These are phyloP conservation scores for Forbesichthys papilliferus DNA, from an alignment of 2,113 vertebrate genomes.

Conservation along the genomic window DNA sequence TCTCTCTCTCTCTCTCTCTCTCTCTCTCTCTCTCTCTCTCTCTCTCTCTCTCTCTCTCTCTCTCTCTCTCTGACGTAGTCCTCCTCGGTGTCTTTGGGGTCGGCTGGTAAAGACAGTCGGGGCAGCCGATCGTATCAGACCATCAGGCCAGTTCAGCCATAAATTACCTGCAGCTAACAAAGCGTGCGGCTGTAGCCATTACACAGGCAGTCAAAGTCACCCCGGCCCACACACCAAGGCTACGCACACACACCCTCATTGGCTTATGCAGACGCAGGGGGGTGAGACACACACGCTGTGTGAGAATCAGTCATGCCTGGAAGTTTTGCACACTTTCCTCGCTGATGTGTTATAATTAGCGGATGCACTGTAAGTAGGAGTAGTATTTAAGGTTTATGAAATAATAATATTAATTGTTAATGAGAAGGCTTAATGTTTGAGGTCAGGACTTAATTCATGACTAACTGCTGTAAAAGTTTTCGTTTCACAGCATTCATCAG, in stretches of 20 bases:
- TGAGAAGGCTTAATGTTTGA: too few relatives aligned
- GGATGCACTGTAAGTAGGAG: too few relatives aligned
- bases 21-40: conserved; percentile 15
- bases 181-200: conserved; percentile 73
- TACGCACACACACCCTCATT: conserved; percentile 33
- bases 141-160: conserved; percentile 72
- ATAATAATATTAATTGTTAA: too few relatives aligned
- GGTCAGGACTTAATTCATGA: too few relatives aligned
- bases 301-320: background rate
- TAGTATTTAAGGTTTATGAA: too few relatives aligned
- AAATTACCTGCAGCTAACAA: conserved; percentile 76
- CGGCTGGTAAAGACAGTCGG: conserved; percentile 61
- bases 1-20: too few relatives aligned
- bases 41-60: conserved; percentile 5
- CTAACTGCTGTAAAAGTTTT: too few relatives aligned
- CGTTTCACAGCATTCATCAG: too few relatives aligned
- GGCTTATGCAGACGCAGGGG: conserved; percentile 25
- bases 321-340: background rate
- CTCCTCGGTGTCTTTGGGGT: conserved; percentile 61
- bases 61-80: conserved; percentile 20
- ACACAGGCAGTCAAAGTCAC: conserved; percentile 74
- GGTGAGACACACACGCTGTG: background rate
- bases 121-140: conserved; percentile 69
- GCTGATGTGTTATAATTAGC: too few relatives aligned
- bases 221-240: conserved; percentile 46